Evolutionary conservation across 2,113 vertebrate species (phyloP).

Genomic region (Psephotus haematonotus): DNA sequence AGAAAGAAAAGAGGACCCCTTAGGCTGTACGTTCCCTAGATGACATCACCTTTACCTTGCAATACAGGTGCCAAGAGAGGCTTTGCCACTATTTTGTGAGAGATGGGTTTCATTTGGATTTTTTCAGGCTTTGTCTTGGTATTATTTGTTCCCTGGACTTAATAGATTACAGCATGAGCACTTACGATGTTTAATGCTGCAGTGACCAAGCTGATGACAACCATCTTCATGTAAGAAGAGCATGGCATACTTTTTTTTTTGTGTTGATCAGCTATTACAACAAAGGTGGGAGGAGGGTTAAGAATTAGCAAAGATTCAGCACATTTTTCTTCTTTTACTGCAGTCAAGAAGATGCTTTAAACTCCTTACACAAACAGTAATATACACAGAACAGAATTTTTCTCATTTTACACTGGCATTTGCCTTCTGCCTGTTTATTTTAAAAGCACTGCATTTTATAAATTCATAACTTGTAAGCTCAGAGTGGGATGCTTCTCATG

Average conservation of each 20-base stretch:
- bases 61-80: background rate
- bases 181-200: background rate
- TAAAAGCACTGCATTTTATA: constrained; percentile 49
- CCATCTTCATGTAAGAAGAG: background rate
- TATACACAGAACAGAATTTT: background rate
- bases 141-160: background rate
- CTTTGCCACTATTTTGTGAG: background rate
- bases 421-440: constrained; percentile 43
- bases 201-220: background rate
- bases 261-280: background rate
- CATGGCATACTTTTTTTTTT: background rate
- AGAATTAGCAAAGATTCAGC: background rate
- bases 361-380: background rate
- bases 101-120: background rate
- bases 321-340: background rate
- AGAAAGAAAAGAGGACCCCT: background rate
- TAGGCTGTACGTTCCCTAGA: background rate
- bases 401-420: constrained; percentile 15
- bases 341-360: background rate
- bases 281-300: background rate
- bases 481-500: background rate
- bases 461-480: constrained; percentile 32
- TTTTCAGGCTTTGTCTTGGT: background rate
- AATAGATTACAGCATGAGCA: background rate
- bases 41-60: background rate